Evolutionary conservation across 2,113 vertebrate species (phyloP).

Genomic region (Cariama cristata): DNA sequence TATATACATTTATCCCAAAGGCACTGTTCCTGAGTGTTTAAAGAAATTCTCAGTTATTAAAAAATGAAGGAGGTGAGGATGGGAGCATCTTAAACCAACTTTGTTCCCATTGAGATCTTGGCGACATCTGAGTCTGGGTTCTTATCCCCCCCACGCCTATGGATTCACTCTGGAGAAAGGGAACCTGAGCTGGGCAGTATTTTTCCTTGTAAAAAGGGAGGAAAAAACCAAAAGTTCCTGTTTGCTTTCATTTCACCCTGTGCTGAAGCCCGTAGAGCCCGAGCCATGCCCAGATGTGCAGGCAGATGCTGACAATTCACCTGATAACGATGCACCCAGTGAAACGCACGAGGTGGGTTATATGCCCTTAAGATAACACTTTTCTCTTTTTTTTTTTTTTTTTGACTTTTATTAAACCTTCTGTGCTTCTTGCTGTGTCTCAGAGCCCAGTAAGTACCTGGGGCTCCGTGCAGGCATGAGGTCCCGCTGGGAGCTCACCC

Average conservation of each 20-base stretch:
- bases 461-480: not conserved
- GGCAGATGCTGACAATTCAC: not conserved
- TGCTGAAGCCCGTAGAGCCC: not conserved
- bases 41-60: too few species aligned
- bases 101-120: not conserved
- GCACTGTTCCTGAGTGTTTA: not conserved
- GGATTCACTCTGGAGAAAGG: not conserved
- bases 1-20: not conserved
- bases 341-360: rapidly evolving
- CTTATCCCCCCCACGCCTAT: rapidly evolving
- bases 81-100: not conserved
- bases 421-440: not conserved
- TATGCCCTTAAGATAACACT: not conserved
- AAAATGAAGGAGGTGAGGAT: not conserved
- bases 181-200: not conserved
- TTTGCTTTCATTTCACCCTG: not conserved
- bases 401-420: not conserved
- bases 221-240: rapidly evolving
- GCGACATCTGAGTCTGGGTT: not conserved
- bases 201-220: not conserved
- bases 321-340: not conserved
- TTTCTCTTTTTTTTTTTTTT: not conserved
- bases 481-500: not conserved
- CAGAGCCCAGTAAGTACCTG: not conserved
- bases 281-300: rapidly evolving